Conservation (phyloP, 2,888 invertebrate species). For the Helobdella robusta region DNA sequence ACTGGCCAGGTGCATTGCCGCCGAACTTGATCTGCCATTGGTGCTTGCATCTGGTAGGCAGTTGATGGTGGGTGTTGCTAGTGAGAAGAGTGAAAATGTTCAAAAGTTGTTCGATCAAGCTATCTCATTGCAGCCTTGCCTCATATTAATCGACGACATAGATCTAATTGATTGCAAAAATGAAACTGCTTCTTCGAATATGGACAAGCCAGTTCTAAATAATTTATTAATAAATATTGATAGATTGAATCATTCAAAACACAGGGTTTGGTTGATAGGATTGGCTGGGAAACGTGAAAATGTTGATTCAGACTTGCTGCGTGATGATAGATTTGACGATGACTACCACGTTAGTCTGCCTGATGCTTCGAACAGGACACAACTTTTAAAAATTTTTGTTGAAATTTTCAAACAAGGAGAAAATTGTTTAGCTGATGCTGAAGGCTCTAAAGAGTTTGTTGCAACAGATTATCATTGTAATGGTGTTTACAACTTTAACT, state of each 20-base stretch:
- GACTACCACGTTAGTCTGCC: conserved; percentile 3
- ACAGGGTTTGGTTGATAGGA: conserved; percentile 7
- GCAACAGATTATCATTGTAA: background rate
- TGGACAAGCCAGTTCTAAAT: background rate
- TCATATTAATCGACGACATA: conserved; percentile 14
- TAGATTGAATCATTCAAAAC: background rate
- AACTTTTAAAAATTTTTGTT: too few species aligned
- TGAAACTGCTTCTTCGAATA: background rate
- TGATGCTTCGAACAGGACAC: too few species aligned
- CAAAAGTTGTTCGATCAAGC: conserved; percentile 16
- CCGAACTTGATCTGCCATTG: background rate
- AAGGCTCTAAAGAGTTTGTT: background rate
- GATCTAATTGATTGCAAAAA: background rate
- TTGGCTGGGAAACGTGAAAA: conserved; percentile 9
- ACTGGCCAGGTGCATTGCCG: conserved; percentile 11
- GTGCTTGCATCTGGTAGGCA: background rate
- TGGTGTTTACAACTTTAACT: background rate
- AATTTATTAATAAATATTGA: background rate
- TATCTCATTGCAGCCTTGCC: background rate
- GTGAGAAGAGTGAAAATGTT: conserved; percentile 4
- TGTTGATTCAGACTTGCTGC: background rate
- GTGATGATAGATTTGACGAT: too few species aligned
- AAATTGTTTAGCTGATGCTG: too few species aligned
- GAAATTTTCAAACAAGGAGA: too few species aligned
- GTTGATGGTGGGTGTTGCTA: conserved; percentile 1